These are phyloP conservation scores for Embidobia sp. DNA, from an alignment of 2,888 invertebrate species.

Conservation along the genomic window DNA sequence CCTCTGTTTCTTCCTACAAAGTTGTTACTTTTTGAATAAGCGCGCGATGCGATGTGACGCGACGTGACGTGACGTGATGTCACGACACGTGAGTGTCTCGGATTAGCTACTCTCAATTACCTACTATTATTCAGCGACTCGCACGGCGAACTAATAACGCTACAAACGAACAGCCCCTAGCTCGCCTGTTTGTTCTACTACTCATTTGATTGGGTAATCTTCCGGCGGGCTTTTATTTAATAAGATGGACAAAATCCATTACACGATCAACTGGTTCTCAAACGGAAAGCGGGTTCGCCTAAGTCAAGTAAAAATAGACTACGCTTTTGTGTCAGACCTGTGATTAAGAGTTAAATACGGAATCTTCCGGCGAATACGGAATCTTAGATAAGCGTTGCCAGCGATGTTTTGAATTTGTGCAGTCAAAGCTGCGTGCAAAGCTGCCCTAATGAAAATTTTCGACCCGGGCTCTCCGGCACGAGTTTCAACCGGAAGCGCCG, in stretches of 20 bases:
- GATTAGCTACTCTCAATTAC: conserved; percentile 1
- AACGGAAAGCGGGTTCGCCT: too few relatives aligned
- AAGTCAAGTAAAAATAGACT: too few relatives aligned
- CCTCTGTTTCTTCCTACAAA: background rate
- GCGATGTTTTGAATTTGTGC: conserved; percentile 2
- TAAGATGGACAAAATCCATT: too few relatives aligned
- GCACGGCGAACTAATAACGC: too few relatives aligned
- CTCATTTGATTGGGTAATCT: background rate
- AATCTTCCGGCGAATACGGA: background rate
- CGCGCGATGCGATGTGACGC: background rate
- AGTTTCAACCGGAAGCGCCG: background rate
- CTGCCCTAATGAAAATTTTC: conserved; percentile 39
- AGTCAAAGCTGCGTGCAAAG: background rate
- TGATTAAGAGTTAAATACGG: background rate
- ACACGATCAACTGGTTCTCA: too few relatives aligned
- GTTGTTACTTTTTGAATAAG: conserved; percentile 17
- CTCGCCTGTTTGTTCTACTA: too few relatives aligned
- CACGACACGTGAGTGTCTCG: conserved; percentile 21
- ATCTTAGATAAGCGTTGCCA: conserved; percentile 8
- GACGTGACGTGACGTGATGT: conserved; percentile 11
- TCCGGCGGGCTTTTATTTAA: too few relatives aligned
- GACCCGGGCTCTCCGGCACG: background rate
- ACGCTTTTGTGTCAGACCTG: too few relatives aligned
- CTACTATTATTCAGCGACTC: too few relatives aligned
- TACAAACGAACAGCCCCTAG: too few relatives aligned